Conservation (phyloP, 2,888 invertebrate genomes). For the Ornithoptera priamus region DNA sequence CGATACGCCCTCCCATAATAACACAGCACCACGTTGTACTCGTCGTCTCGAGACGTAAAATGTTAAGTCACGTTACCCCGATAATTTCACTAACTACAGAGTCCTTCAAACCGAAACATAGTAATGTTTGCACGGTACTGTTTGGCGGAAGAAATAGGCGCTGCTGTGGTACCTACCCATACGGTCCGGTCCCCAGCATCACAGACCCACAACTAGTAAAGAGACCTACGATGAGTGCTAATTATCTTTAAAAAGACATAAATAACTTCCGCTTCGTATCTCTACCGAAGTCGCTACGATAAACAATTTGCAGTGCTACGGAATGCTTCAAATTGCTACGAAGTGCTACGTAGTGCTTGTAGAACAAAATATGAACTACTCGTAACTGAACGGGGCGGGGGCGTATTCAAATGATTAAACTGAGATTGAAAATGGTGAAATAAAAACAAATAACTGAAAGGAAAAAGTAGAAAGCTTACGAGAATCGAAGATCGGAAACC, state of each 20-base stretch:
- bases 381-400: conserved; percentile 5
- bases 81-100: too few relatives aligned
- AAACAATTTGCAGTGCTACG: background rate
- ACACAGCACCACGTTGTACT: too few relatives aligned
- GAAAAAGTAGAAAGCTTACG: conserved; percentile 24
- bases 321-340: conserved; percentile 2
- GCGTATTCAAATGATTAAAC: conserved; percentile 5
- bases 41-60: too few relatives aligned
- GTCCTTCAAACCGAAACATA: too few relatives aligned
- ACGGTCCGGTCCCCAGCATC: too few relatives aligned
- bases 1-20: too few relatives aligned
- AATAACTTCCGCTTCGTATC: conserved; percentile 8
- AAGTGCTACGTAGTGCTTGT: conserved; percentile 13
- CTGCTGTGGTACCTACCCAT: too few relatives aligned
- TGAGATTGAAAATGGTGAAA: conserved; percentile 6
- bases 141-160: too few relatives aligned
- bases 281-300: conserved; percentile 10
- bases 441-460: conserved; percentile 10
- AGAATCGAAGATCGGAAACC: conserved; percentile 12
- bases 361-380: conserved; percentile 13
- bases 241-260: background rate
- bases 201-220: too few relatives aligned
- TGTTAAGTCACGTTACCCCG: too few relatives aligned
- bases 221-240: too few relatives aligned
- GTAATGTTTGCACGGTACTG: too few relatives aligned